Evolutionary conservation across 2,797 vertebrate genomes (phyloP), one percentile per base, ranked within the genome.

Genomic region (Gallinago solitaria): DNA sequence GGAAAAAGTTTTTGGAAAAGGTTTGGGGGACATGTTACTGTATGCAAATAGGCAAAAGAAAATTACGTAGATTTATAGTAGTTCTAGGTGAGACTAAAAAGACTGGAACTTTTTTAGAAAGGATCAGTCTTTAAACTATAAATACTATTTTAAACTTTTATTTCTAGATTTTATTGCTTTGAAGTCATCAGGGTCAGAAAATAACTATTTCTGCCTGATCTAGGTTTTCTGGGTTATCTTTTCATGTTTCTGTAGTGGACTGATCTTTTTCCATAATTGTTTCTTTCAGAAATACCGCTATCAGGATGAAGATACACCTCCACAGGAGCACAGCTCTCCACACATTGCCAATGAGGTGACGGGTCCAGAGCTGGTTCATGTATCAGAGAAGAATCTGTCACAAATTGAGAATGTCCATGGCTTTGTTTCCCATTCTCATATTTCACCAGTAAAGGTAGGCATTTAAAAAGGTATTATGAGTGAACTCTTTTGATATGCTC

Each of bases 371-470:
- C 97, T 99, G 87, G 99, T 99, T 93, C 99, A 99, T 60, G 98
- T 99, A 27, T 99, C 99, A 0, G 99, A 99, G 97, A 99, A 99
- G 98, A 99, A 98, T 97, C 97, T 99, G 20, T 99, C 99, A 12
- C 99, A 99, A 97, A 98, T 99, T 48, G 99, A 99, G 96, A 99
- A 98, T 39, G 98, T 99, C 43, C 99, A 99, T 90, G 99, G 99
- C 89, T 99, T 98, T 94, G 99, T 99, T 96, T 98, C 98, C 68
- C 99, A 99, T 84, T 98, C 99, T 70, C 99, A 99, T 96, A 99
- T 99, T 98, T 99, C 99, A 7, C 99, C 99, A 37, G 97, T 99
- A 97, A 99, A 99, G 99, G 99, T 99, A 99, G 74, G 96, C 32
- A 27, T 84, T 75, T 71, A 54, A 18, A 17, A 79, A 63, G 27